Conservation (phyloP, 1,140 invertebrate species). For the Anastrepha obliqua region DNA sequence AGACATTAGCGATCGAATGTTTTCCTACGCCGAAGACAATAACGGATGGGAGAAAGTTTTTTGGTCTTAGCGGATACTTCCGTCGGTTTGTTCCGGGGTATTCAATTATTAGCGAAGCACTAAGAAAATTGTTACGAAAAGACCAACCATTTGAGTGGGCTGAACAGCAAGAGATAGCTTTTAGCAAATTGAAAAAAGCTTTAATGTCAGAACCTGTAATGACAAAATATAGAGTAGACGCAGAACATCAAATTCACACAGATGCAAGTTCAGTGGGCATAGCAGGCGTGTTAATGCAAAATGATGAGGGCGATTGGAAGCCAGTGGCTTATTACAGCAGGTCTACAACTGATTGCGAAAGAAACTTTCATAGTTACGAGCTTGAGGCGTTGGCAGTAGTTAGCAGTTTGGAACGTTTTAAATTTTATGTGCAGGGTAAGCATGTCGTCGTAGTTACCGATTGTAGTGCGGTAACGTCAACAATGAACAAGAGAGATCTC, state of each 20-base stretch:
- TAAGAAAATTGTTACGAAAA: slow-evolving; percentile 48
- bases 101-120: too few species aligned
- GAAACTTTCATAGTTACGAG: slow-evolving; percentile 68
- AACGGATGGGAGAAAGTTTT: slow-evolving; percentile 54
- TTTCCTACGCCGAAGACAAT: slow-evolving; percentile 55
- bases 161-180: slow-evolving; percentile 59
- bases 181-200: slow-evolving; percentile 63
- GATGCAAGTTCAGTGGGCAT: slow-evolving; percentile 63
- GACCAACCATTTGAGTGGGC: slow-evolving; percentile 64
- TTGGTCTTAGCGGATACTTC: slow-evolving; percentile 64
- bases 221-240: slow-evolving; percentile 40
- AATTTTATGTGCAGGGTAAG: slow-evolving; percentile 67
- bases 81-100: slow-evolving; percentile 59
- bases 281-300: slow-evolving; percentile 65
- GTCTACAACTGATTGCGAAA: slow-evolving; percentile 60
- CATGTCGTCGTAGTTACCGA: slow-evolving; percentile 71
- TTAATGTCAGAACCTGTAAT: slow-evolving; percentile 60
- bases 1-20: slow-evolving; percentile 58
- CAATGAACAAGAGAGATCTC: slow-evolving; percentile 61
- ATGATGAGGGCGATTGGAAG: slow-evolving; percentile 55
- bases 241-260: slow-evolving; percentile 66
- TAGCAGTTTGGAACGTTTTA: neutral
- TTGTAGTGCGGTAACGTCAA: slow-evolving; percentile 67
- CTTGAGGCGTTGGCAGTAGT: slow-evolving; percentile 58
- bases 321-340: slow-evolving; percentile 58